Base-by-base conservation (phyloP, 2,888 invertebrate species). In the Syritta pipiens region DNA sequence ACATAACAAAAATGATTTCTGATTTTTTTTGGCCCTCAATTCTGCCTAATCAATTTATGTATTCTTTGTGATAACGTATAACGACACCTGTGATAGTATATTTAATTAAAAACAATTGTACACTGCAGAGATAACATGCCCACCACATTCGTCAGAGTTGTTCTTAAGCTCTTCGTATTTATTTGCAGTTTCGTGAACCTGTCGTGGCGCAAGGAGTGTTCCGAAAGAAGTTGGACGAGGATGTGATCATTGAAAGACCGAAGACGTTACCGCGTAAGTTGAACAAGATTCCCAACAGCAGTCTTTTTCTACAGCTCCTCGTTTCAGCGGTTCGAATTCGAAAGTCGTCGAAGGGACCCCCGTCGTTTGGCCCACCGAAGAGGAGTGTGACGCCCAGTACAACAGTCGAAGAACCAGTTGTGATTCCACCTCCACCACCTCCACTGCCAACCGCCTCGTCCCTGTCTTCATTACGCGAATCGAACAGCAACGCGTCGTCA, bases 181-280 rank as follows among this genome's bases (percentile, higher is more conserved):
- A 40, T 46, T 82, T 82, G 22, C 76, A 88, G 88, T 84, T 87
- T 81, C 84, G 84, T 32, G 85, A 85, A 48, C 84, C 85, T 12
- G 85, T 83, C 22, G 84, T 85, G 60, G 83, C 55, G 0, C 85
- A 86, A 72, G 88, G 88, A 32, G 84, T 87, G 24, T 88, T 88
- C 82, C 86, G 86, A 7, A 85, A 84, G 62, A 85, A 84, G 48
- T 84, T 85, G 37, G 87, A 87, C 67, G 85, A 86, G 82, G 85
- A 83, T 44, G 72, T 85, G 26, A 84, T 85, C 67, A 84, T 85
- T 55, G 83, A 84, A 79, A 82, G 84, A 28, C 85, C 88, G 30
- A 83, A 84, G 63, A 82, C 82, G 59, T 81, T 87, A 81, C 85
- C 87, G 82, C 85, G 87, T 87, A 82, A 83, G 83, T 81, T 14